phyloP scores from a whole-genome alignment of 2,888 invertebrate species.

The Amphipyra tragopoginis region DNA sequence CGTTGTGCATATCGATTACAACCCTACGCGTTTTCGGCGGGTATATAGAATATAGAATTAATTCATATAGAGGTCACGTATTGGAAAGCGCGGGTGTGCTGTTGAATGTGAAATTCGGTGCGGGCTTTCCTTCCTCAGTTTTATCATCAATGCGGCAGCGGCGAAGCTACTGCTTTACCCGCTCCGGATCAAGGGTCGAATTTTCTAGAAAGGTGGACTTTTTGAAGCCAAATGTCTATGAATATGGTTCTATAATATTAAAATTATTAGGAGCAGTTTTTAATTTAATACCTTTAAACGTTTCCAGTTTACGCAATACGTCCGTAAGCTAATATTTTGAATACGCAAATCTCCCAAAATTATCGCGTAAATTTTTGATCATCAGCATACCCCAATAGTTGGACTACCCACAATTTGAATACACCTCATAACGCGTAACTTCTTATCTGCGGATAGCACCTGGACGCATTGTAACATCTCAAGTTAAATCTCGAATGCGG shows the following conservation, averaged over 20 bases:
- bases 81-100: constrained; percentile 44
- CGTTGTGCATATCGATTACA: constrained; percentile 54
- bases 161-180: constrained; percentile 13
- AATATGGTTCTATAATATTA: too few relatives aligned
- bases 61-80: constrained; percentile 57
- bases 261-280: too few relatives aligned
- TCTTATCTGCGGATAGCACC: constrained; percentile 47
- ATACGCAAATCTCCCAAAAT: neutral
- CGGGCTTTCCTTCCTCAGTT: constrained; percentile 40
- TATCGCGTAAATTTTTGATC: neutral
- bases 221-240: too few relatives aligned
- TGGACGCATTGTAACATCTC: constrained; percentile 55
- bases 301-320: neutral
- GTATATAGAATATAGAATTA: constrained; percentile 50
- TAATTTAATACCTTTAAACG: too few relatives aligned
- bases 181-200: too few relatives aligned
- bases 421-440: constrained; percentile 22
- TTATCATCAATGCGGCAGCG: constrained; percentile 45
- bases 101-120: constrained; percentile 53
- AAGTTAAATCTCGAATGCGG: constrained; percentile 63
- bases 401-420: constrained; percentile 23
- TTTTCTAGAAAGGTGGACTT: too few relatives aligned
- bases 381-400: constrained; percentile 4
- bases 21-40: constrained; percentile 47
- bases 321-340: constrained; percentile 7